phyloP scores from a whole-genome alignment of 2,888 invertebrate genomes.

The Mythimna ferrago region DNA sequence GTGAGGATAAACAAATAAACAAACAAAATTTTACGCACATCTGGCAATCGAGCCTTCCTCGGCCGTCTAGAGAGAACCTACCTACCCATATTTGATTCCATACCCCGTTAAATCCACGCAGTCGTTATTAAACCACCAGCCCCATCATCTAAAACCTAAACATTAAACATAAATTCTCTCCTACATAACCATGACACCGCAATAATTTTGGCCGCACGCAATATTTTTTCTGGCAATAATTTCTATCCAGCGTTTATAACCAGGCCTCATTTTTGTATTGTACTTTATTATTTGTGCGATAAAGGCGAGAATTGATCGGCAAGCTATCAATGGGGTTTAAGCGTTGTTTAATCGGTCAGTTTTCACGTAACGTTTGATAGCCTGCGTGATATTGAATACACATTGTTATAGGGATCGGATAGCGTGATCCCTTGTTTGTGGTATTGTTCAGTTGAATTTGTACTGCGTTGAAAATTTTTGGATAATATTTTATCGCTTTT shows the following conservation, averaged over 20 bases:
- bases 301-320: conserved; percentile 62
- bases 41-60: too few relatives aligned
- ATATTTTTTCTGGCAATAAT: conserved; percentile 74
- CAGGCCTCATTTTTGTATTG: conserved; percentile 37
- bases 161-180: conserved; percentile 57
- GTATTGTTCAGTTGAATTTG: not conserved
- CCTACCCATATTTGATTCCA: not conserved
- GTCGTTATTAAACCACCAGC: not conserved
- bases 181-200: conserved; percentile 68
- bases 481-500: too few relatives aligned
- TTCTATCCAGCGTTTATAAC: conserved; percentile 69
- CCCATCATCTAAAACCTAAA: conserved; percentile 57
- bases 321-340: conserved; percentile 63
- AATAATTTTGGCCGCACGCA: conserved; percentile 72
- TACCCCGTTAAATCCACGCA: not conserved
- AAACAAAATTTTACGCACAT: too few relatives aligned
- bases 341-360: conserved; percentile 77
- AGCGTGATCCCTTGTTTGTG: conserved; percentile 16
- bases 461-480: not conserved
- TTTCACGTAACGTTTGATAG: conserved; percentile 77
- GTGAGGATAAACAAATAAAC: too few relatives aligned
- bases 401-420: conserved; percentile 51
- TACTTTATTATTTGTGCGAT: conserved; percentile 49
- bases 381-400: conserved; percentile 73
- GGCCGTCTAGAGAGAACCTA: not conserved